Evolutionary conservation across 1,140 invertebrate genomes (phyloP), one percentile per base, ranked within the genome.

Genomic region (Andrena cerasifolii): DNA sequence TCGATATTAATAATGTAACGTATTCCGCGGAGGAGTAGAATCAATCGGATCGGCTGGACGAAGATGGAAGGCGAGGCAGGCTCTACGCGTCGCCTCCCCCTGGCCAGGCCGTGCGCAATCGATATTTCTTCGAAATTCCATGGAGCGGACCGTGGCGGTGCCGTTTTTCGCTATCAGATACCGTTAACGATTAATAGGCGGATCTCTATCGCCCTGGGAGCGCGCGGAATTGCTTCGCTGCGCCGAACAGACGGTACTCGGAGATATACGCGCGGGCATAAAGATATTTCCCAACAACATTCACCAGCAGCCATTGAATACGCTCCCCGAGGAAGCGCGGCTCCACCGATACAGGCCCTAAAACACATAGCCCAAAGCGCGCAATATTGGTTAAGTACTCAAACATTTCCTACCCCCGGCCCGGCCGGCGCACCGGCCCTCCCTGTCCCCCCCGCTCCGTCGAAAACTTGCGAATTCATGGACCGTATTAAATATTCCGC

Each of bases 1-100:
- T 62, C 56, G 66, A 70, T 77, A 71, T 53, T 77, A 77, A 77
- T 62, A 71, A 77, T 36, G 67, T 62, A 71, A 77, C 26, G 67
- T 71, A 71, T 70, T 77, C 28, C 43, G 18, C 33, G 45, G 61
- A 45, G 36, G 24, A 14, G 0, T 7, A 12, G 56, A 53, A 70
- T 75, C 51, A 67, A 56, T 76, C 73, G 73, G 53, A 76, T 76
- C 65, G 36, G 47, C 12, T 40, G 43, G 53, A 68, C 63, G 24
- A 58, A 43, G 65, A 59, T 18, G 33, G 63, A 68, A 58, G 24
- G 63, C 43, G 16, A 54, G 14, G 47, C 14, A n/a, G n/a, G n/a
- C 2, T 1, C n/a, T 7, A 5, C 3, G 36, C 26, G 18, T n/a
- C 18, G 16, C 21, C 51, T 14, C 21, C 36, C n/a, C n/a, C n/a